Evolutionary conservation across 2,113 vertebrate species (phyloP).

Genomic region (Danio rerio): DNA sequence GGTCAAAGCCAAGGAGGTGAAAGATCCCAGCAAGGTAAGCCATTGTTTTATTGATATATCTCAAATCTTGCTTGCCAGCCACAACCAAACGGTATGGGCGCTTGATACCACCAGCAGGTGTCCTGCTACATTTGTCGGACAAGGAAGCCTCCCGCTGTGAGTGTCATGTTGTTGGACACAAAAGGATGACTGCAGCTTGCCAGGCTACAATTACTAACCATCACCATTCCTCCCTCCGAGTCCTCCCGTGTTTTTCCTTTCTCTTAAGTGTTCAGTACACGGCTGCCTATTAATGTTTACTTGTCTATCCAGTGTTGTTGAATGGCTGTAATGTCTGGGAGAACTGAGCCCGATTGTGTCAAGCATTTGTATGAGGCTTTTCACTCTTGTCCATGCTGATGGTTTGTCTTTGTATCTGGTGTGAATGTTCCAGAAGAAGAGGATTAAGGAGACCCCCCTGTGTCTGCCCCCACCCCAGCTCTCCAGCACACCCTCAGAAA

Average conservation of each 20-base stretch:
- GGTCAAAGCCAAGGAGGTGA: constrained; percentile 79
- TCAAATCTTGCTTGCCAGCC: constrained; percentile 11
- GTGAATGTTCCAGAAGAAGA: constrained; percentile 84
- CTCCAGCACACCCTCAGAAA: constrained; percentile 78
- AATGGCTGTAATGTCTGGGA: constrained; percentile 27
- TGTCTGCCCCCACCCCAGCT: constrained; percentile 77
- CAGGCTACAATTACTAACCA: constrained; percentile 61
- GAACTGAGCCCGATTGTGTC: constrained; percentile 12
- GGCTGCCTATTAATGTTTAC: constrained; percentile 45
- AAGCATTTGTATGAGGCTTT: constrained; percentile 27
- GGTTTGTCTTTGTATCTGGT: constrained; percentile 42
- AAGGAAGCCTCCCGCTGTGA: constrained; percentile 70
- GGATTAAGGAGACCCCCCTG: constrained; percentile 81
- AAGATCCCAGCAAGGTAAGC: constrained; percentile 74
- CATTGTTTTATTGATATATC: constrained; percentile 41
- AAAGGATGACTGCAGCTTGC: constrained; percentile 69
- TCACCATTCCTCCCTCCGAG: constrained; percentile 40
- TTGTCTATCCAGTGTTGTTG: constrained; percentile 33
- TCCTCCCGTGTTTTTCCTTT: constrained; percentile 49
- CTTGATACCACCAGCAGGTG: constrained; percentile 61
- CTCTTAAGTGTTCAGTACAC: constrained; percentile 32
- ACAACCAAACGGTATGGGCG: constrained; percentile 47
- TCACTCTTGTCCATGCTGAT: constrained; percentile 19
- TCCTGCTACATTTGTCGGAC: constrained; percentile 67
- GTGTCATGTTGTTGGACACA: constrained; percentile 68